Conservation (phyloP, 1,140 invertebrate species). For the Drosophila tropicalis region DNA sequence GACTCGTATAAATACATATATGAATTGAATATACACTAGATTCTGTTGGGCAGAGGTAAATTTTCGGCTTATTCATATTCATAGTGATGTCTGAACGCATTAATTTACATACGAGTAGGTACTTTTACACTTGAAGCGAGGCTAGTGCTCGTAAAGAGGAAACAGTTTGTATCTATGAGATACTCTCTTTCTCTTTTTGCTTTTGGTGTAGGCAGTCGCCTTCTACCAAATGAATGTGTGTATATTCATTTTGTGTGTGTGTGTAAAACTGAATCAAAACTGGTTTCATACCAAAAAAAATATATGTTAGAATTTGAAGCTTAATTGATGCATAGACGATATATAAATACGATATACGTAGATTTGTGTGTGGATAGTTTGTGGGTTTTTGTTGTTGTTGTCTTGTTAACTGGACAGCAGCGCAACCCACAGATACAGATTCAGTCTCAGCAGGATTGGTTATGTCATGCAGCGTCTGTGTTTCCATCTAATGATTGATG, state of each 20-base stretch:
- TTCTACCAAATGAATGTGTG: constrained; percentile 11
- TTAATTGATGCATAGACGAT: constrained; percentile 68
- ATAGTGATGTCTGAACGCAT: background rate
- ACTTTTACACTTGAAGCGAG: constrained; percentile 9
- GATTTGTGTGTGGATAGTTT: constrained; percentile 21
- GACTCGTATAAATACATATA: background rate
- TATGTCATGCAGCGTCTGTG: constrained; percentile 66
- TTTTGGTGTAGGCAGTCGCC: constrained; percentile 42
- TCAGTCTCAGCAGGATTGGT: constrained; percentile 64
- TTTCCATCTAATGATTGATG: constrained; percentile 58
- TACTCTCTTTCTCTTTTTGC: constrained; percentile 23
- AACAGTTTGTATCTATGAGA: constrained; percentile 20
- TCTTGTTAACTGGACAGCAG: constrained; percentile 12
- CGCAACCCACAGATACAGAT: constrained; percentile 18
- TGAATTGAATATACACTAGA: constrained; percentile 21
- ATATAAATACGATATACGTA: constrained; percentile 27
- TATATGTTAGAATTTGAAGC: constrained; percentile 65
- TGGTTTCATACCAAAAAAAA: constrained; percentile 55
- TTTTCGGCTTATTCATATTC: constrained; percentile 2
- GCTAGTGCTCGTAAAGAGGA: constrained; percentile 6
- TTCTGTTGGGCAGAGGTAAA: constrained; percentile 26
- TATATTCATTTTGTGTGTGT: constrained; percentile 5
- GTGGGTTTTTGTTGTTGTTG: constrained; percentile 11
- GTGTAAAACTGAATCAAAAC: constrained; percentile 46
- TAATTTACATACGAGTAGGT: background rate